Percentiles rank a stretch among this genome's conserved stretches.
Evolutionary conservation across 2,888 invertebrate genomes (phyloP).

Genomic region (Caenorhabditis sp.): DNA sequence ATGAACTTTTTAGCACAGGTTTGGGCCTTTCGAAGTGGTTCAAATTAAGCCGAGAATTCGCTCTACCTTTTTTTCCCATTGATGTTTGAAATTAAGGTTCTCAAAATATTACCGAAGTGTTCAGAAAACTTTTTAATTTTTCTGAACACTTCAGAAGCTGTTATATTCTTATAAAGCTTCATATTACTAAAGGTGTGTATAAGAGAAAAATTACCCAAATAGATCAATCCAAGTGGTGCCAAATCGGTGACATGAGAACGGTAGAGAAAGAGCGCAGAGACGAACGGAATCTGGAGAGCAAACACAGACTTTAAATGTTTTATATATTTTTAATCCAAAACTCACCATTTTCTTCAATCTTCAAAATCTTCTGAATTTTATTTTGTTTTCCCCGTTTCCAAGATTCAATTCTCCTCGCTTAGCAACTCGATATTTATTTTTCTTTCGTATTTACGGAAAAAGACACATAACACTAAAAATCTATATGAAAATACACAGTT

Average conservation of each 20-base stretch:
- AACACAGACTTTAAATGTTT: conserved; percentile 6
- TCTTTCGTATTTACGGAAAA: background rate
- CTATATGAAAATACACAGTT: conserved; percentile 13
- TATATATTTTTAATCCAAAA: conserved; percentile 6
- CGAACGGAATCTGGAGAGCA: conserved; percentile 33
- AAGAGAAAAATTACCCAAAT: conserved; percentile 5
- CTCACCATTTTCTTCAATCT: background rate
- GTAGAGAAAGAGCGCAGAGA: conserved; percentile 24
- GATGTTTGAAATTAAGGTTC: no score
- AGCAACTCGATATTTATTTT: conserved; percentile 9
- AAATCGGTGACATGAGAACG: conserved; percentile 29
- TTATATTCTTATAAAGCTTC: no score
- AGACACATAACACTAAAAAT: background rate
- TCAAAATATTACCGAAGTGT: no score
- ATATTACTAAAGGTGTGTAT: background rate
- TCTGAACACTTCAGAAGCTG: no score
- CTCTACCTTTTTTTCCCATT: background rate
- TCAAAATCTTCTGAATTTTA: background rate
- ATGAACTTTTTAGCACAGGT: no score
- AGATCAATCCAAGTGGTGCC: conserved; percentile 24
- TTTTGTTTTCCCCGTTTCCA: background rate
- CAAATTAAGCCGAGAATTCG: no score
- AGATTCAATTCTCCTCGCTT: background rate
- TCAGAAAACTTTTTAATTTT: no score
- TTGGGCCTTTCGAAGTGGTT: no score